phyloP scores from a whole-genome alignment of 2,113 vertebrate species.

The Halichoerus grypus region DNA sequence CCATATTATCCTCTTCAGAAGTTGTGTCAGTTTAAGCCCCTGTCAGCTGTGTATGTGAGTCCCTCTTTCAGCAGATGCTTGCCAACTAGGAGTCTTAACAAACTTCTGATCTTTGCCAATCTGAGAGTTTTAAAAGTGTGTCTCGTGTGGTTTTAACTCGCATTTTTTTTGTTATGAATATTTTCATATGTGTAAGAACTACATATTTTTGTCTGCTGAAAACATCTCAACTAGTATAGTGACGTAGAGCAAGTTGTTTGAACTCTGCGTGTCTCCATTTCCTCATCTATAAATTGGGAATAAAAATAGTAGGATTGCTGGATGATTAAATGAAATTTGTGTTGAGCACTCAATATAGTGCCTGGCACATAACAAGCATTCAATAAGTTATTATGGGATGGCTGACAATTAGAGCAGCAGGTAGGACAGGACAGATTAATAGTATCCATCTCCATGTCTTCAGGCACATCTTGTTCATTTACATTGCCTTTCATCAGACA shows the following conservation, averaged over 20 bases:
- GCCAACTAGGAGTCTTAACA: not conserved
- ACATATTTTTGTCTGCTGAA: slow-evolving; percentile 47
- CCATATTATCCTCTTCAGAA: not conserved
- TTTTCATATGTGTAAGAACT: slow-evolving; percentile 19
- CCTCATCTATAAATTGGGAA: slow-evolving; percentile 43
- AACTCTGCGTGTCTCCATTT: slow-evolving; percentile 32
- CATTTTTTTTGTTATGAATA: slow-evolving; percentile 49
- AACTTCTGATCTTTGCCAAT: not conserved
- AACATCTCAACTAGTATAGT: not conserved
- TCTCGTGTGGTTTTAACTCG: not conserved
- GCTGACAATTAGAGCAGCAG: slow-evolving; percentile 47
- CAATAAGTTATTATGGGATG: slow-evolving; percentile 40
- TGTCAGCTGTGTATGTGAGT: not conserved
- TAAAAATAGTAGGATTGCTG: slow-evolving; percentile 23
- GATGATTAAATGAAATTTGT: slow-evolving; percentile 37
- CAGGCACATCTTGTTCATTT: not conserved
- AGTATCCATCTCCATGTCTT: not conserved
- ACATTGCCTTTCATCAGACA: not conserved
- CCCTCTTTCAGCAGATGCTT: not conserved
- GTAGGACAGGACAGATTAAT: slow-evolving; percentile 41
- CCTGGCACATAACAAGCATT: slow-evolving; percentile 19
- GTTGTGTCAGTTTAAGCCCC: not conserved
- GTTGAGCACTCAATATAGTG: not conserved
- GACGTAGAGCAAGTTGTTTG: slow-evolving; percentile 34
- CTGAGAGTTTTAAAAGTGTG: not conserved